These are phyloP conservation scores for Thalassophryne amazonica DNA, from an alignment of 2,797 vertebrate genomes.

Conservation along the genomic window DNA sequence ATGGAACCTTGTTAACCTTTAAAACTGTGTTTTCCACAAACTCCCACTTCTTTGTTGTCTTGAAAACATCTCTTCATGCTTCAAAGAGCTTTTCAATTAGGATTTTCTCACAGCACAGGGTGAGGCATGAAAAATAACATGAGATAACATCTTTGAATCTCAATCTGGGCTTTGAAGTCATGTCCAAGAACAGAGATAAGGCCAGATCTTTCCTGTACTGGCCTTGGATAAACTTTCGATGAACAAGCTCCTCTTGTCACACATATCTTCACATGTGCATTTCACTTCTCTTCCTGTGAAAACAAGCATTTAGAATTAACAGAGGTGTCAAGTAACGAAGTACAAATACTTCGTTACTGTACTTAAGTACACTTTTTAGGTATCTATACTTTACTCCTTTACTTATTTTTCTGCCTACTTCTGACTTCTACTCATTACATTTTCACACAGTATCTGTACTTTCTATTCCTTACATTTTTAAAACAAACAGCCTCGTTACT, in stretches of 20 bases:
- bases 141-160: slow-evolving; percentile 34
- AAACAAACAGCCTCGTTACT: too few relatives aligned
- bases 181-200: slow-evolving; percentile 31
- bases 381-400: too few relatives aligned
- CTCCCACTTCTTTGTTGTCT: neutral
- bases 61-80: slow-evolving; percentile 16
- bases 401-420: too few relatives aligned
- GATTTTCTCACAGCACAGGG: neutral
- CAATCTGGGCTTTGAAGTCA: slow-evolving; percentile 27
- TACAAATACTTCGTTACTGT: too few relatives aligned
- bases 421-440: too few relatives aligned
- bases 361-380: too few relatives aligned
- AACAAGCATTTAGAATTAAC: slow-evolving; percentile 36
- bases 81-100: slow-evolving; percentile 17
- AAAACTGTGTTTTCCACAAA: neutral
- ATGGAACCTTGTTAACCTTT: neutral
- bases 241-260: slow-evolving; percentile 11
- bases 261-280: slow-evolving; percentile 5
- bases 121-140: neutral
- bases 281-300: slow-evolving; percentile 18
- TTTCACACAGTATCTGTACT: too few relatives aligned
- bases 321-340: too few relatives aligned
- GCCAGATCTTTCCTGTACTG: slow-evolving; percentile 9
- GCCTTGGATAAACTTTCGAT: slow-evolving; percentile 23
- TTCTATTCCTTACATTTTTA: too few relatives aligned